phyloP scores from a whole-genome alignment of 2,888 invertebrate genomes.

The Lissocephala sabroskyi region DNA sequence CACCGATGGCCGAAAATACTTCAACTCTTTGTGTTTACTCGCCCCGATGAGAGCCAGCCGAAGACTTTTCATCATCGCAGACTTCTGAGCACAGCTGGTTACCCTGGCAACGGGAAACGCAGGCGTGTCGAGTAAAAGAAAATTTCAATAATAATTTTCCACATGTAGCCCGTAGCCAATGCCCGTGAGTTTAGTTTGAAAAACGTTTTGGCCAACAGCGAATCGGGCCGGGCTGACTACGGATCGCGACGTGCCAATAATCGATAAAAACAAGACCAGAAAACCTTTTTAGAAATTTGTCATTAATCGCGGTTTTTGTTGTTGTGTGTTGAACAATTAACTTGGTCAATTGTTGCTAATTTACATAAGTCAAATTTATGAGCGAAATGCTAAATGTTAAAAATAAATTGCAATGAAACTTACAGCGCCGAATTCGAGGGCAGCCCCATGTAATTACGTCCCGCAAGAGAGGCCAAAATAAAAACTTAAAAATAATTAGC shows the following conservation, averaged over 20 bases:
- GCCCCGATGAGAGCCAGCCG: too few relatives aligned
- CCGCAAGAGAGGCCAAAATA: conserved; percentile 31
- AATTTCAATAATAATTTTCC: conserved; percentile 62
- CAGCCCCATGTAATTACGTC: conserved; percentile 37
- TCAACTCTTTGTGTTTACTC: neutral
- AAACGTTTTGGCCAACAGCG: conserved; percentile 59
- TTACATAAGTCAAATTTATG: conserved; percentile 6
- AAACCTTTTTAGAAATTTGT: conserved; percentile 2
- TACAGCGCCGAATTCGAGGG: conserved; percentile 30
- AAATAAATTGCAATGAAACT: conserved; percentile 47
- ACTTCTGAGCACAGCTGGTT: conserved; percentile 32
- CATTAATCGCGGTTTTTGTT: too few relatives aligned
- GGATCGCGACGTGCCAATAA: conserved; percentile 6
- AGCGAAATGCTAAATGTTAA: conserved; percentile 27
- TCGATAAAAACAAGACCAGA: conserved; percentile 30
- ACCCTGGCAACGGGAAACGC: conserved; percentile 28
- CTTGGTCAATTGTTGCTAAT: too few relatives aligned
- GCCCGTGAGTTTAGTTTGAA: conserved; percentile 57
- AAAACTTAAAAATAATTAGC: conserved; percentile 58
- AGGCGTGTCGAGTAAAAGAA: conserved; percentile 28
- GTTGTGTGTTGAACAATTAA: neutral
- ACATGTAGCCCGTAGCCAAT: conserved; percentile 31
- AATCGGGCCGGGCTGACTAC: too few relatives aligned
- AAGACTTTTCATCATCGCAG: neutral
- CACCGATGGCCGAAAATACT: neutral